Evolutionary conservation across 1,140 invertebrate species (phyloP), one percentile per base, ranked within the genome.

Genomic region (Neodiprion fabricii): DNA sequence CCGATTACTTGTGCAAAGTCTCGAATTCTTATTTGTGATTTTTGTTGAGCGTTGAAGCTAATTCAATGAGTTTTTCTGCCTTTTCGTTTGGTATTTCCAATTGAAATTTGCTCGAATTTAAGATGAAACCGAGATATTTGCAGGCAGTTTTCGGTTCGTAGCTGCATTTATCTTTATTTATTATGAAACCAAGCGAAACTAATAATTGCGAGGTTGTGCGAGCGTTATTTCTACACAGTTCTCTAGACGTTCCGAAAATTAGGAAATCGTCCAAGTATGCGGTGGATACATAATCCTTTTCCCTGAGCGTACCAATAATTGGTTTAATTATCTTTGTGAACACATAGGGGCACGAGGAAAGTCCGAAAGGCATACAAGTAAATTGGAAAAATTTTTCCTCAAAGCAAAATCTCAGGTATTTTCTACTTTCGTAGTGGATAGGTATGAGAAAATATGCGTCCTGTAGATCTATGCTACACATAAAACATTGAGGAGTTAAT

Each of bases 301-400:
- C 10, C 10, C 50, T 9, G 14, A 53, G 50, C 50, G 10, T 11
- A 14, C 14, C 10, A 48, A 74, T 68, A 53, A 80, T 70, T 5
- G 79, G 79, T 72, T 78, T 80, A 71, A 78, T 72, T 17, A 80
- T 53, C 69, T 80, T 78, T 12, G 79, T 80, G 65, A 80, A 80
- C 14, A 78, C 47, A 73, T 71, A 76, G 61, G 76, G 76, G 23
- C 67, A 69, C 1, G 61, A 68, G 4, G 17, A 66, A 40, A 79
- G 65, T 4, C 78, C 78, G 66, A 79, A 79, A 14, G 74, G 78
- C 11, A 79, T 11, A 78, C 75, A 76, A 67, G 72, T 79, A 68
- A 76, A 79, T 71, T 79, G 14, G 78, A 66, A 79, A 72, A 78
- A 69, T n/a, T 50, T 67, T 14, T 53, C 47, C 47, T 73, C 70